Evolutionary conservation across 2,113 vertebrate species (phyloP).

Genomic region (Poicephalus meyeri): DNA sequence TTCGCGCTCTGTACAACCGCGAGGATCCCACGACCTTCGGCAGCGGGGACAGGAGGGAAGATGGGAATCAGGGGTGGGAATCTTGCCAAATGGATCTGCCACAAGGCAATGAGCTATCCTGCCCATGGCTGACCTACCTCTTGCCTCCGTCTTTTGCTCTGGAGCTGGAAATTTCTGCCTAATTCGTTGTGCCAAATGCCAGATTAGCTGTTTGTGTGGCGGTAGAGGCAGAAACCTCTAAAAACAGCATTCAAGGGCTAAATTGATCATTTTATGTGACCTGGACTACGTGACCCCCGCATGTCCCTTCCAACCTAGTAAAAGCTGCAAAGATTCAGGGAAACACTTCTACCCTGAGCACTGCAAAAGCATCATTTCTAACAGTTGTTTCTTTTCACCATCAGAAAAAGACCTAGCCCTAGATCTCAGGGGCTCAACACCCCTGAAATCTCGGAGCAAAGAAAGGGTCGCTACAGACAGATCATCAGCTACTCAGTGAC

Average conservation of each 20-base stretch:
- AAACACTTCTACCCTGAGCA: not conserved
- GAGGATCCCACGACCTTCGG: not conserved
- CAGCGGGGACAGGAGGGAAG: not conserved
- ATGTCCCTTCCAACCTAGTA: not conserved
- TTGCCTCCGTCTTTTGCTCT: not conserved
- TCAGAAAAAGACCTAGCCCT: not conserved
- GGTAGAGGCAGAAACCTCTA: not conserved
- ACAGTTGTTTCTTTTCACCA: not conserved
- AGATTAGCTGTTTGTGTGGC: not conserved
- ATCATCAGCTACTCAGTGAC: not conserved
- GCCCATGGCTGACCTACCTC: not conserved
- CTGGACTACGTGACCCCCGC: not conserved
- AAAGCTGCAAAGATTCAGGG: not conserved
- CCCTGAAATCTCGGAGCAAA: not conserved
- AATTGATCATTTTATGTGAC: not conserved
- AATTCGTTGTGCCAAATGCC: not conserved
- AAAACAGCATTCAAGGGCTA: not conserved
- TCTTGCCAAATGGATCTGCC: not conserved
- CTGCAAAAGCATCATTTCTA: not conserved
- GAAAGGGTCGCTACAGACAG: not conserved
- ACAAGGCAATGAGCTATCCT: not conserved
- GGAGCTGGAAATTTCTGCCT: not conserved
- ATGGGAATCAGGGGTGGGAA: not conserved
- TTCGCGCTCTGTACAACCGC: fast-evolving
- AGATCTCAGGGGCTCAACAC: not conserved